phyloP scores from a whole-genome alignment of 2,797 vertebrate genomes.

The Falco rusticolus region DNA sequence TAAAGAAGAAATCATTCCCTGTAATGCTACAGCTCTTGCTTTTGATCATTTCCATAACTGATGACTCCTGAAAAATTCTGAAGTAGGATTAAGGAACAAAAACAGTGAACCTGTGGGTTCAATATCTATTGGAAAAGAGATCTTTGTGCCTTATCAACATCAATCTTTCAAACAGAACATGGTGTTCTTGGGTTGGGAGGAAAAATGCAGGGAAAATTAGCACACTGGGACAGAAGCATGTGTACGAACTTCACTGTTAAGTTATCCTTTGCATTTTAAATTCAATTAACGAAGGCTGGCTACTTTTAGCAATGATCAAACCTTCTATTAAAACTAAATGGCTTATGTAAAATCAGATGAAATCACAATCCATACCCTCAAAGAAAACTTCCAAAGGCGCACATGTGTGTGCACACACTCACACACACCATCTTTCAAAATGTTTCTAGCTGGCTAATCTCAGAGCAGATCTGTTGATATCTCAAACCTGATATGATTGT shows the following conservation, averaged over 20 bases:
- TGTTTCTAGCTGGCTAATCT: neutral
- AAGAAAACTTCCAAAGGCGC: neutral
- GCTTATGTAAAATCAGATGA: neutral
- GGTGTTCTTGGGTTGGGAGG: neutral
- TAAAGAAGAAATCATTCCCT: neutral
- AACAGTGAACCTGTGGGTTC: neutral
- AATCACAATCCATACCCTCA: neutral
- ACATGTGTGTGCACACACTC: fast-evolving
- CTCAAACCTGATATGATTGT: slow-evolving; percentile 9
- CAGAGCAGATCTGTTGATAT: neutral
- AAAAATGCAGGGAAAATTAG: neutral
- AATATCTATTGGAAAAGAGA: neutral
- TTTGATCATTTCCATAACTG: neutral
- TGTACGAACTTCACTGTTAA: neutral
- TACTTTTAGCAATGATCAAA: slow-evolving; percentile 55
- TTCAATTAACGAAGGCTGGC: slow-evolving; percentile 10
- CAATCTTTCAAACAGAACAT: neutral
- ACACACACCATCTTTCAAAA: neutral
- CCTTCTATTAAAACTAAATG: slow-evolving; percentile 29
- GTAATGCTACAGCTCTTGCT: neutral
- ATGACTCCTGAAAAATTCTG: neutral
- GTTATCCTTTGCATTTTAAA: neutral
- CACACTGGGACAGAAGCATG: neutral
- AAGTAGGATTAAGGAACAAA: neutral
- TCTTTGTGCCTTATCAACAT: neutral